Base-by-base conservation (phyloP, 1,140 invertebrate species). In the Drosophila grimshawi region DNA sequence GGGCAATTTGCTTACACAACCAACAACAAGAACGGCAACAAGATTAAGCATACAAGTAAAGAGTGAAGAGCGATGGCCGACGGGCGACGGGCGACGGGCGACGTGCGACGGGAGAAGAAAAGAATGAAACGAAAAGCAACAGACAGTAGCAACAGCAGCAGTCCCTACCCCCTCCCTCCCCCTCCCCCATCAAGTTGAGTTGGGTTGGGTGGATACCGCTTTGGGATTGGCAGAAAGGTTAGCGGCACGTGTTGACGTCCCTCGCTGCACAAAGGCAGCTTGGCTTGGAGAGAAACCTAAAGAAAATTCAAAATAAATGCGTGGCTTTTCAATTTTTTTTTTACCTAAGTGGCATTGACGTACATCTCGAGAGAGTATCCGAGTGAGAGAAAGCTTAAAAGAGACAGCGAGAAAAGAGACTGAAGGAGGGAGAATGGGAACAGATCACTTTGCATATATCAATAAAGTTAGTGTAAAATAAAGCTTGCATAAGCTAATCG, bases 1-100 rank as follows among this genome's bases (percentile, higher is more conserved):
- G 83, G 83, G 85, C 83, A 88, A 88, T 88, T 88, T 88, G 83
- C 83, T 88, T 88, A 88, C 85, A 83, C 77, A 80, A 79, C 66
- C 70, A 88, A 80, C 72, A 88, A 83, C 78, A 83, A 69, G 64
- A 59, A 69, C 45, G 57, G 61, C 68, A 73, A 56, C 57, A 74
- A 51, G 52, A 43, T 53, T 55, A 70, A 10, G 33, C 55, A 55
- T 60, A 46, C 56, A 60, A 48, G 57, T 32, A 35, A 48, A 60
- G 46, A 33, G 57, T 19, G 37, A 53, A 51, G 27, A 62, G 37
- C 32, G n/a, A 39, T 19, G 19, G 19, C 1, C 19, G 19, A 19
- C 19, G 19, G 19, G 19, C 19, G 19, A 19, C 19, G 19, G 19
- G 19, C 19, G 19, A 19, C 19, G 19, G 1, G 19, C 19, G 19